Conservation (phyloP, 2,113 vertebrate genomes). For the Nematolebias whitei region DNA sequence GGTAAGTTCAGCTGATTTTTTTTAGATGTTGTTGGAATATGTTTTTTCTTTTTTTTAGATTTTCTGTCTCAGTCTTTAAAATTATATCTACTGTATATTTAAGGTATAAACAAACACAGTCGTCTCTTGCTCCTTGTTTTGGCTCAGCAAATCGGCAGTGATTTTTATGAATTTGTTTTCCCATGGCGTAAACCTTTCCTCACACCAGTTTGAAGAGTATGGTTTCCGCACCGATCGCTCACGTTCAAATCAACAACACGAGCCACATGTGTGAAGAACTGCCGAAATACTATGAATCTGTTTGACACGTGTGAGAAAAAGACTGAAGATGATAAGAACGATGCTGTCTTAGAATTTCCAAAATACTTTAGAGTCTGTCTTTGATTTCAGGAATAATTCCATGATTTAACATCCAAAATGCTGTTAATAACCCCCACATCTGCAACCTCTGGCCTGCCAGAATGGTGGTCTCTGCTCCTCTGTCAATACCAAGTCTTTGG, state of each 20-base stretch:
- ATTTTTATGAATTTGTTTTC: constrained; percentile 12
- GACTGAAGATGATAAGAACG: not conserved
- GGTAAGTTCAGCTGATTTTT: constrained; percentile 34
- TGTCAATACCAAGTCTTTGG: constrained; percentile 44
- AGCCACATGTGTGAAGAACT: constrained; percentile 35
- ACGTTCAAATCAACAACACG: constrained; percentile 26
- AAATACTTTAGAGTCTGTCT: not conserved
- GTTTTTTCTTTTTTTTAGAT: not conserved
- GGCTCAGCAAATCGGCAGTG: constrained; percentile 10
- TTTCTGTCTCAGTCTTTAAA: constrained; percentile 9
- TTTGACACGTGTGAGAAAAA: constrained; percentile 12
- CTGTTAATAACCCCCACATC: not conserved
- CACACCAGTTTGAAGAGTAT: constrained; percentile 20
- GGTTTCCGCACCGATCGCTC: not conserved
- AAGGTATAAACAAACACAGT: constrained; percentile 17
- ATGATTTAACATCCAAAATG: not conserved
- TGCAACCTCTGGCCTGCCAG: constrained; percentile 20
- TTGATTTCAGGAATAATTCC: not conserved
- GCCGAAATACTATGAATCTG: constrained; percentile 5
- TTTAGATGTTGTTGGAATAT: not conserved
- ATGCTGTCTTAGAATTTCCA: too few relatives aligned
- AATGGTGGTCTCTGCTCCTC: constrained; percentile 39
- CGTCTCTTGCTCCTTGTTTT: not conserved
- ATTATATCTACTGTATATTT: constrained; percentile 17
- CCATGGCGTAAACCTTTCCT: constrained; percentile 5